phyloP scores from a whole-genome alignment of 2,888 invertebrate species.

The Lithophane socia region DNA sequence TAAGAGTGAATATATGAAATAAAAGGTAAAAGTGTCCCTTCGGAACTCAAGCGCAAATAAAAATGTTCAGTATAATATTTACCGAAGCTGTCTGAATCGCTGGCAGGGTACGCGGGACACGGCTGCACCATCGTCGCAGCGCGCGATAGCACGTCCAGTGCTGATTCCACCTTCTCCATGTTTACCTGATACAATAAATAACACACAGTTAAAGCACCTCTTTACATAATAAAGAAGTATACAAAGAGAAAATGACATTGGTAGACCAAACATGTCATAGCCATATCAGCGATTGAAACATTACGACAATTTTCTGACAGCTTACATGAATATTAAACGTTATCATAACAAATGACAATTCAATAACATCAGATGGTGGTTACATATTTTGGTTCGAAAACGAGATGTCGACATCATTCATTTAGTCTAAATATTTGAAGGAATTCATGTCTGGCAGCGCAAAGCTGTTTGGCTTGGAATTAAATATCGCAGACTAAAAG shows the following conservation, averaged over 20 bases:
- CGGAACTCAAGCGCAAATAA: background rate
- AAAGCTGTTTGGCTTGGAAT: conserved; percentile 81
- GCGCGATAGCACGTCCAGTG: conserved; percentile 96
- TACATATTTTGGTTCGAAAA: conserved; percentile 40
- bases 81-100: conserved; percentile 90
- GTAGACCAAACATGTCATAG: background rate
- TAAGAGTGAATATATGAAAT: background rate
- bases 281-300: conserved; percentile 1
- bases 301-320: conserved; percentile 13
- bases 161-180: conserved; percentile 95
- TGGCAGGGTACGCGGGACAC: conserved; percentile 89
- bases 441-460: conserved; percentile 78
- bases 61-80: conserved; percentile 70
- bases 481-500: conserved; percentile 81
- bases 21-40: background rate
- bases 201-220: conserved; percentile 11
- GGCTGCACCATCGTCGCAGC: conserved; percentile 97
- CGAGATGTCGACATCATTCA: conserved; percentile 48
- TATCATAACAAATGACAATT: conserved; percentile 37
- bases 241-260: conserved; percentile 1
- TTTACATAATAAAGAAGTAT: background rate
- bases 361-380: conserved; percentile 35
- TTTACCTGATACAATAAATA: conserved; percentile 69
- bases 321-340: conserved; percentile 33
- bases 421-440: conserved; percentile 68